Conservation (phyloP, 2,888 invertebrate species). For the Synergus itoensis region DNA sequence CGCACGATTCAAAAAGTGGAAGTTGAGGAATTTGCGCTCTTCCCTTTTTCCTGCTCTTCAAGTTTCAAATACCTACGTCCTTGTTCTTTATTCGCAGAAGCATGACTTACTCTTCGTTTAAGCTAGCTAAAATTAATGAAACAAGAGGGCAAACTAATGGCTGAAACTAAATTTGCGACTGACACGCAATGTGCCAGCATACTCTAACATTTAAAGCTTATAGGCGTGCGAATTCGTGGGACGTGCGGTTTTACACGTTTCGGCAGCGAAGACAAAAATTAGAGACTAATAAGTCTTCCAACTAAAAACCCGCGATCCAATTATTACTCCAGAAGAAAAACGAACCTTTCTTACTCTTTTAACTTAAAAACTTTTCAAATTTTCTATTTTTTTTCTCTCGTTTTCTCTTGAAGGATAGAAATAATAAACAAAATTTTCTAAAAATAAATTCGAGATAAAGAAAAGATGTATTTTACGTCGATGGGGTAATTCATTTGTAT, state of each 20-base stretch:
- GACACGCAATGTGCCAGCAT: conserved; percentile 57
- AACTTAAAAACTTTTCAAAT: no score
- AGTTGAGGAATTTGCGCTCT: not conserved
- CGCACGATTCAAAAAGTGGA: not conserved
- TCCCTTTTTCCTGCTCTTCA: not conserved
- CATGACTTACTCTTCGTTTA: conserved; percentile 4
- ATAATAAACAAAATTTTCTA: no score
- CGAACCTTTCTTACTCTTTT: not conserved
- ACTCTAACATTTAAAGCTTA: conserved; percentile 37
- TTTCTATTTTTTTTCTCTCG: no score
- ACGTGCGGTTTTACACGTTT: not conserved
- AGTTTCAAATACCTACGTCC: conserved; percentile 11
- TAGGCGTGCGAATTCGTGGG: conserved; percentile 15
- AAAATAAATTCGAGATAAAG: no score
- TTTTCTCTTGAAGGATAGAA: no score
- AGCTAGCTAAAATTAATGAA: conserved; percentile 17
- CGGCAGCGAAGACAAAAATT: conserved; percentile 6
- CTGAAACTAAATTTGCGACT: conserved; percentile 57
- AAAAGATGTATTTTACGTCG: no score
- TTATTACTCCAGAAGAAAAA: not conserved
- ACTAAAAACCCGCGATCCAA: not conserved
- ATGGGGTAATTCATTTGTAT: not conserved
- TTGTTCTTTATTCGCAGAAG: conserved; percentile 2
- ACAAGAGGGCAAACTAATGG: conserved; percentile 29
- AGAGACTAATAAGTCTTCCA: not conserved